Evolutionary conservation across 2,888 invertebrate species (phyloP), one percentile per base, ranked within the genome.

Genomic region (Leucozona laternaria): DNA sequence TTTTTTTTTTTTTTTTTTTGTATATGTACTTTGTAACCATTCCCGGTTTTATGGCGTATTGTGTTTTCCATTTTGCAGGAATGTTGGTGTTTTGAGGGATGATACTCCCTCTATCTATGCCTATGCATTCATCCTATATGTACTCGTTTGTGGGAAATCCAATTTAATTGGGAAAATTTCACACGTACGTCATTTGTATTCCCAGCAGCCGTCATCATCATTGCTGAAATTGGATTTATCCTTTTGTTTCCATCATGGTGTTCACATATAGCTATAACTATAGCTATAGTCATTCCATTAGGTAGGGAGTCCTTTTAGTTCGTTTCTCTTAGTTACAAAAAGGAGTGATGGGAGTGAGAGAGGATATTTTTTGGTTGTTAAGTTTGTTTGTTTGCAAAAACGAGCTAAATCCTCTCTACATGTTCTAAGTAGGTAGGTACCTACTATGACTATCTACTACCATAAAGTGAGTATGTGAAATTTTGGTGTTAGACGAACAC

Each of bases 121-220:
- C 8, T 45, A 40, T 4, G 1, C 13, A 25, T 13, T 4, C 11
- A 0, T 50, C 34, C 37, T 73, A 50, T n/a, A 60, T 25, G 22
- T 37, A 31, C 28, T 28, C 53, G 25, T 31, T 13, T 31, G 28
- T 68, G 72, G 68, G 77, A 70, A 90, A 90, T 89, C 91, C 90
- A 88, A 91, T 91, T 91, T 91, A 91, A 91, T 91, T 91, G 91
- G 89, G 89, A 88, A 91, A 91, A 91, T 91, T 91, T 90, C 89
- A 91, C 91, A 91, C 91, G 91, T 91, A 91, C 89, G 76, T 89
- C 91, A 91, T 91, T 91, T 91, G 91, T 91, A 91, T 91, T 91
- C 91, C 90, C 90, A 78, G 78, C 75, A 75, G 79, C 66, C 80
- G 79, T 84, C 84, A 66, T 84, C 79, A 78, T 76, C 87, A 79